Percentiles rank a stretch among this genome's conserved stretches.
phyloP scores from a whole-genome alignment of 2,888 invertebrate genomes.

The Philereme vetulata region DNA sequence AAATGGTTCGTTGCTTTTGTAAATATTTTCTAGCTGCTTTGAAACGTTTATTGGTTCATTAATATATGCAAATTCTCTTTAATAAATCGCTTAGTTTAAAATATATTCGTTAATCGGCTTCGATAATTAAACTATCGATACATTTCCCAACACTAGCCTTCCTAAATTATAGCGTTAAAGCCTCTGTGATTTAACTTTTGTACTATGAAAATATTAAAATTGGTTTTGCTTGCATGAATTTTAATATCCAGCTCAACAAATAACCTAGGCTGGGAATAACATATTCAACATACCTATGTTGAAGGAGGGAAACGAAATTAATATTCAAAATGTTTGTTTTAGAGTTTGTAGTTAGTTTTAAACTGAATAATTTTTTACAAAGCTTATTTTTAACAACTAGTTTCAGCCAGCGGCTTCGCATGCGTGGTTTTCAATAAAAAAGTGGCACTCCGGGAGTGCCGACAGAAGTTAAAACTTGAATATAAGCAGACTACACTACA shows the following conservation, averaged over 20 bases:
- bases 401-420: no score
- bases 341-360: background rate
- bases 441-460: no score
- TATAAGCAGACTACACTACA: no score
- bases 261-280: background rate
- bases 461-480: no score
- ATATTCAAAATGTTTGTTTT: background rate
- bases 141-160: constrained; percentile 12
- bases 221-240: constrained; percentile 1
- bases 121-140: constrained; percentile 16
- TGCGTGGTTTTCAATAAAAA: no score
- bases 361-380: no score
- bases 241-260: background rate
- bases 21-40: no score
- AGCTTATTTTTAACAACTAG: no score
- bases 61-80: constrained; percentile 15
- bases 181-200: constrained; percentile 1
- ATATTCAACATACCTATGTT: background rate
- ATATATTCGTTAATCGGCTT: constrained; percentile 14
- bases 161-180: constrained; percentile 12
- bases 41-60: background rate
- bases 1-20: no score
- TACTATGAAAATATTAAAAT: constrained; percentile 5
- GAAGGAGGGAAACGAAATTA: background rate
- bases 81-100: constrained; percentile 6